Evolutionary conservation across 92 coral and sea anemone genomes (phyloP), one percentile per base, ranked within the genome.

Genomic region (Chrysogorgia sp.): DNA sequence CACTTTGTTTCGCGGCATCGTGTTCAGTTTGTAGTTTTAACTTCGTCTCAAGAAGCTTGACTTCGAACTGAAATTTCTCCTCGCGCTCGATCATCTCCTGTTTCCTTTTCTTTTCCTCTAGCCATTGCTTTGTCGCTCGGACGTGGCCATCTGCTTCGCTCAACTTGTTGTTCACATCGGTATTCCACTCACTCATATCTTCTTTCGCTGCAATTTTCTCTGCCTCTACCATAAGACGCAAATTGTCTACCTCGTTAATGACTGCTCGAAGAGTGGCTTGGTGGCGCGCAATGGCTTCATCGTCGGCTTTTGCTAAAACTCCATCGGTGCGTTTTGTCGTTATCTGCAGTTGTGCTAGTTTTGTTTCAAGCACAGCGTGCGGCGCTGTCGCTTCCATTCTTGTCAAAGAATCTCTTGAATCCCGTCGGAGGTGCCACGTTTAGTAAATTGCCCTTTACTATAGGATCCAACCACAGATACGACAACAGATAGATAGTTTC

Each of bases 381-480:
- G n/a, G n/a, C n/a, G n/a, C n/a, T n/a, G n/a, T n/a, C n/a, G n/a
- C n/a, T n/a, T n/a, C n/a, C n/a, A n/a, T n/a, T n/a, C n/a, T n/a
- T 25, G 29, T 20, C 25, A 9, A 23, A 20, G 47, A 47, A 30
- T 65, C 57, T 14, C 59, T n/a, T n/a, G n/a, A 25, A 67, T 65
- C 74, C 75, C 80, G 88, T 87, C 85, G 85, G 87, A 87, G 84
- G 87, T 87, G 84, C 90, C 90, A 82, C 70, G 82, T 80, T 50
- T 81, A 55, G 89, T 31, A 59, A 40, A n/a, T n/a, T n/a, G n/a
- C n/a, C n/a, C n/a, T n/a, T n/a, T n/a, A n/a, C n/a, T 75, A 41
- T 70, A n/a, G 53, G 53, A 6, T 47, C 15, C 53, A 47, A 6
- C 53, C n/a, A 15, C 53, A 15, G 53, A 47, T 15, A 47, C 53